These are phyloP conservation scores for Enteromius fasciolatus DNA, from an alignment of 2,797 vertebrate species.

Conservation along the genomic window DNA sequence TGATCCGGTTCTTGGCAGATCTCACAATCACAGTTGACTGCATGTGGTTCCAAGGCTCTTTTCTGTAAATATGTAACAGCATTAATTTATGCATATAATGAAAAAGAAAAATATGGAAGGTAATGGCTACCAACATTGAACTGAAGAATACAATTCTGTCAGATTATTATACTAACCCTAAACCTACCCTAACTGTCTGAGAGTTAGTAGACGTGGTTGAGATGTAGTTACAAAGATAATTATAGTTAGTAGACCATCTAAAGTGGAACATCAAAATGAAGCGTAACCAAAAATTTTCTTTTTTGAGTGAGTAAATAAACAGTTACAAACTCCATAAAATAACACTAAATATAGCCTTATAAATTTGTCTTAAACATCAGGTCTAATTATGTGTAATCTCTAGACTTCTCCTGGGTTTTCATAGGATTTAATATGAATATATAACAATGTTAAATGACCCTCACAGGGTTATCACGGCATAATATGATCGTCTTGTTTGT, in stretches of 20 bases:
- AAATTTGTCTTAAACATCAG: neutral
- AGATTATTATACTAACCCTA: too few species aligned
- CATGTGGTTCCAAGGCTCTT: neutral
- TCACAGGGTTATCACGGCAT: neutral
- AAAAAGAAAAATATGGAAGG: neutral
- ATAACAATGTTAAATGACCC: neutral
- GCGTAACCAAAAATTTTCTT: neutral
- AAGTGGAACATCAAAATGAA: too few species aligned
- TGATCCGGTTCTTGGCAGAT: constrained; percentile 30
- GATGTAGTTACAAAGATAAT: too few species aligned
- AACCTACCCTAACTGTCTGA: too few species aligned
- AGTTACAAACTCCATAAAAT: neutral
- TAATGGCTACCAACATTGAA: neutral
- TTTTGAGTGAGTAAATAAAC: neutral
- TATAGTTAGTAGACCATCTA: too few species aligned
- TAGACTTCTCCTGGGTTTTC: neutral
- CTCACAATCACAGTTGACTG: constrained; percentile 25
- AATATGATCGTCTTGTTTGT: neutral
- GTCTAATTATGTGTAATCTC: neutral
- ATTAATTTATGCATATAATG: neutral
- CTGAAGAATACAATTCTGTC: neutral
- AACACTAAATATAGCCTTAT: neutral
- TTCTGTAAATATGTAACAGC: constrained; percentile 36
- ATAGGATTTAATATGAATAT: neutral
- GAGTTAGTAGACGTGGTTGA: too few species aligned